Base-by-base conservation (phyloP, 2,888 invertebrate genomes). In the Aelia acuminata region DNA sequence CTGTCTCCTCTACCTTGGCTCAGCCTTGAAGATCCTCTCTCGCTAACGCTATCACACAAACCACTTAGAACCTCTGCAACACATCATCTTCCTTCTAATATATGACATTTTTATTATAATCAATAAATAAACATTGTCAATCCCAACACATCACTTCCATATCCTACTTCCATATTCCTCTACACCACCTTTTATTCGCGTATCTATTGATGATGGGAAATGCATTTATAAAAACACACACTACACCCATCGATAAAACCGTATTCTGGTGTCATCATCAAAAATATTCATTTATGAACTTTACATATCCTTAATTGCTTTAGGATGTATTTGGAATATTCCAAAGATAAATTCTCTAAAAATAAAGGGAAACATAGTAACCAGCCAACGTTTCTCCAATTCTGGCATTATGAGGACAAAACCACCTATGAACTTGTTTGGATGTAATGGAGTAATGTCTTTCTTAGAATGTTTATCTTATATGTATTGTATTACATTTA, bases 41-140 rank as follows among this genome's bases (percentile, higher is more conserved):
- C 93, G 91, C 92, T 92, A 92, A 93, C 95, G 93, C 94, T 95
- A 92, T 95, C 95, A 93, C 94, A 94, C 92, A 95, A 95, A 91
- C 96, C 96, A 94, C 95, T 95, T 93, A 96, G 94, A 92, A 95
- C 95, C 94, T 96, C 96, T 96, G 94, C 93, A 95, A 95, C 90
- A 91, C 90, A 91, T 89, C 84, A 90, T 89, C 88, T 84, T 88
- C 49, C 49, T 84, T 88, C 49, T 53, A n/a, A 43, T 84, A 84
- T 39, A 48, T 84, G 84, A 84, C 43, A 43, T 84, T 84, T 47
- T 47, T 48, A 47, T 47, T 31, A 18, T 31, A 63, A 63, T 31
- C 47, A 43, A 84, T 47, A 84, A 47, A 26, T 63, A 63, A 31
- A 11, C 20, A 63, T 31, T 31, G 18, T 63, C 31, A 31, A 63